phyloP scores from a whole-genome alignment of 2,888 invertebrate genomes.

The Xylophagus ater region DNA sequence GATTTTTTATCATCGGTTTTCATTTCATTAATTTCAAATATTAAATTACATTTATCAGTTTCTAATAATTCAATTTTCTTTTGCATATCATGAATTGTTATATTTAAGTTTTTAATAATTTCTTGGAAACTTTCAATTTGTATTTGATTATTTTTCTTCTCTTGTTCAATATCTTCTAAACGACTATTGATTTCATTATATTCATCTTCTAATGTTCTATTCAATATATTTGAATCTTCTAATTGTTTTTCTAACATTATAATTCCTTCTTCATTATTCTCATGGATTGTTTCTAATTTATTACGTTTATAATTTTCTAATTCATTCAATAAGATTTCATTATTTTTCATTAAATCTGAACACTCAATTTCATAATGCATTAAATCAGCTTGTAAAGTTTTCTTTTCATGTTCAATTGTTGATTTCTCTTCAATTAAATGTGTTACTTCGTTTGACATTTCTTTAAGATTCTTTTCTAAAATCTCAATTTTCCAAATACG shows the following conservation, averaged over 20 bases:
- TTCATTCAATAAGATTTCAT: slow-evolving; percentile 56
- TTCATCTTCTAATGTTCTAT: slow-evolving; percentile 49
- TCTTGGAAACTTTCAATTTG: slow-evolving; percentile 27
- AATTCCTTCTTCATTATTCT: slow-evolving; percentile 59
- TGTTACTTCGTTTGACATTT: slow-evolving; percentile 43
- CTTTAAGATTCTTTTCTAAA: slow-evolving; percentile 46
- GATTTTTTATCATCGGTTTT: slow-evolving; percentile 23
- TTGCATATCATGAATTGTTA: slow-evolving; percentile 27
- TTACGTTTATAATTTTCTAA: slow-evolving; percentile 48
- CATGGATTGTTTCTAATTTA: slow-evolving; percentile 58
- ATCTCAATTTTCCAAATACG: slow-evolving; percentile 49
- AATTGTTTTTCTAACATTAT: slow-evolving; percentile 52
- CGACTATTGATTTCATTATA: slow-evolving; percentile 47
- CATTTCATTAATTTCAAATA: slow-evolving; percentile 28
- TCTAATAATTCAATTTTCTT: slow-evolving; percentile 26
- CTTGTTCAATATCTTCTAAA: slow-evolving; percentile 36
- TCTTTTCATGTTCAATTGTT: slow-evolving; percentile 47
- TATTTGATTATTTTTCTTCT: slow-evolving; percentile 23
- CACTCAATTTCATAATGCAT: slow-evolving; percentile 48
- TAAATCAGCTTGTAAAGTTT: slow-evolving; percentile 38
- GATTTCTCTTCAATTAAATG: slow-evolving; percentile 39
- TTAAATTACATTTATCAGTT: slow-evolving; percentile 27
- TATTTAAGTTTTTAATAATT: slow-evolving; percentile 25
- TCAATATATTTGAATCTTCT: slow-evolving; percentile 49
- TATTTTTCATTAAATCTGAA: slow-evolving; percentile 58